Base-by-base conservation (phyloP, 2,888 invertebrate genomes). In the Ctena decussata region DNA sequence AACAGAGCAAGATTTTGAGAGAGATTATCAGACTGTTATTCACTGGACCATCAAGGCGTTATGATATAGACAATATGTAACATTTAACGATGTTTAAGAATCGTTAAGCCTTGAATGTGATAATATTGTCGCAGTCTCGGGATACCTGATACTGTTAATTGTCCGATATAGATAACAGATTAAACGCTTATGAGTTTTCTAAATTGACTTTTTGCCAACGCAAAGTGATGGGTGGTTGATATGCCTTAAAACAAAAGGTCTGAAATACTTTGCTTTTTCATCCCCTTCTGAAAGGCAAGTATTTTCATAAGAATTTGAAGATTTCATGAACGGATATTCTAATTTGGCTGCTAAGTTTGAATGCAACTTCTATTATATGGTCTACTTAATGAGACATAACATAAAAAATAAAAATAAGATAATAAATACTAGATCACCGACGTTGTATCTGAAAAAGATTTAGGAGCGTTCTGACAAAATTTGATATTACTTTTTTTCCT, bases 181-280 rank as follows among this genome's bases (percentile, higher is more conserved):
- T 65, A 65, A 65, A 65, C 65, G 65, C 65, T 65, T 65, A 65
- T 65, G 65, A 32, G 27, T 65, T 65, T 65, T 65, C 30, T 35
- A 35, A 65, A 65, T 65, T 65, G 65, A 65, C 35, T 32, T 65
- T 65, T 65, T 65, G 65, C 65, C 65, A 65, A 65, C 65, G 65
- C 65, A 65, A 65, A 30, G 65, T 65, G 65, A 65, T 65, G 65
- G 65, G 6, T 65, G 65, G 21, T 35, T 35, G 65, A 65, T 65
- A 65, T n/a, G 65, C 32, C 35, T 35, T 65, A 35, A 65, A 65
- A 65, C 65, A 65, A 65, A 35, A 27, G n/a, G 6, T 5, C 18
- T 35, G 35, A 35, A 24, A 11, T 35, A 35, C 32, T 5, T 12
- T 21, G 35, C 6, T 35, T 11, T 65, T 65, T 21, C 24, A 35